These are phyloP conservation scores for Cryptomyrus ogoouensis DNA, from an alignment of 2,113 vertebrate species.

Conservation along the genomic window DNA sequence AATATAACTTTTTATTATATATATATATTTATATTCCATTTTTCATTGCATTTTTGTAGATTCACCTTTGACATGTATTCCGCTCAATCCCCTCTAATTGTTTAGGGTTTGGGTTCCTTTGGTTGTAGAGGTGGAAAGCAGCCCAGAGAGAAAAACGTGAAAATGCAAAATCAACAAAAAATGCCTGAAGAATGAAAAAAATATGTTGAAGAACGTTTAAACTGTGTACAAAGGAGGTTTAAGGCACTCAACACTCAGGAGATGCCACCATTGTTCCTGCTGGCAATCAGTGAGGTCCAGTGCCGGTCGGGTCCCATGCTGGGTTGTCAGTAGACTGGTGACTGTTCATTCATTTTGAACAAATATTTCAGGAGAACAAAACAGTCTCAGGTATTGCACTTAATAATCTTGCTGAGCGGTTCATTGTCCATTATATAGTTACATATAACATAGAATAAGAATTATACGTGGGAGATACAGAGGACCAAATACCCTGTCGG, in stretches of 20 bases:
- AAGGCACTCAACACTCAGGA: not conserved
- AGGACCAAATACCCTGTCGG: not conserved
- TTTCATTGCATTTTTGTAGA: no score
- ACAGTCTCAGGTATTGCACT: no score
- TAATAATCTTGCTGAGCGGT: not conserved
- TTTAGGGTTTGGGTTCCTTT: no score
- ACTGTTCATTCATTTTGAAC: not conserved
- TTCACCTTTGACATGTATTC: no score
- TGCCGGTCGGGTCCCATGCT: not conserved
- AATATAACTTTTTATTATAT: not conserved
- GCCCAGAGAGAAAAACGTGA: not conserved
- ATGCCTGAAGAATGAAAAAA: not conserved
- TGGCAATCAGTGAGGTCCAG: not conserved
- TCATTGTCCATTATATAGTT: not conserved
- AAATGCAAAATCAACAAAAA: not conserved
- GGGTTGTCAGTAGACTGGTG: not conserved
- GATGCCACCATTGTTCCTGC: not conserved
- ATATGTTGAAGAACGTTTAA: not conserved
- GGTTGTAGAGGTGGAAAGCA: no score
- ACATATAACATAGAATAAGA: not conserved
- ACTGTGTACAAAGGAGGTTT: not conserved
- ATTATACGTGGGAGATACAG: not conserved
- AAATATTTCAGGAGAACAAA: not conserved
- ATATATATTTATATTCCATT: no score
- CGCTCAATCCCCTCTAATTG: no score